phyloP scores from a whole-genome alignment of 2,113 vertebrate species.

The Pagrus major region DNA sequence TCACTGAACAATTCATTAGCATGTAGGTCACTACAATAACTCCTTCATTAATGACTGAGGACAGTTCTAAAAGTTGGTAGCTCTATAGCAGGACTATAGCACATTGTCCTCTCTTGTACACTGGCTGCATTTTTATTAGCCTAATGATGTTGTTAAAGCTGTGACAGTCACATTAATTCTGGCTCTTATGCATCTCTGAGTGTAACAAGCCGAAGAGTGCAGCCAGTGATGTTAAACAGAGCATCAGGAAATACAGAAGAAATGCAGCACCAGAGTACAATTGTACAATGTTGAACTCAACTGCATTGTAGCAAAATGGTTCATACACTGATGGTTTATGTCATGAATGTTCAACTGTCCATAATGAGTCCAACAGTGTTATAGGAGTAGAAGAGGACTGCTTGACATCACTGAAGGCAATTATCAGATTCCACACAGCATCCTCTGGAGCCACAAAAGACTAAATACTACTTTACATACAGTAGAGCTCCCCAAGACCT shows the following conservation, averaged over 20 bases:
- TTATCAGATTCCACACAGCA: too few relatives aligned
- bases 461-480: too few relatives aligned
- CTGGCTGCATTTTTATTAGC: neutral
- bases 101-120: neutral
- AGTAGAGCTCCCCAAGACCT: too few relatives aligned
- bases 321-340: neutral
- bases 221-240: neutral
- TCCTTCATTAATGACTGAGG: slow-evolving; percentile 9
- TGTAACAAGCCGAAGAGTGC: neutral
- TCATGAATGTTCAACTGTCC: neutral
- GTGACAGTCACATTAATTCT: neutral
- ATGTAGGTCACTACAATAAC: slow-evolving; percentile 20
- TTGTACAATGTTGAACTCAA: neutral
- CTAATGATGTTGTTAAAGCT: neutral
- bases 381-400: too few relatives aligned
- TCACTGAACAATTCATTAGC: slow-evolving; percentile 12
- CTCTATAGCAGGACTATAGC: neutral
- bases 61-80: neutral
- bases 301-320: neutral
- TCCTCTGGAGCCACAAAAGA: too few relatives aligned
- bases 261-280: neutral
- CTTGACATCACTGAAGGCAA: too few relatives aligned
- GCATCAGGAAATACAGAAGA: neutral
- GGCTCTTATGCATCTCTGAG: neutral
- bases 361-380: too few relatives aligned